phyloP scores from a whole-genome alignment of 2,888 invertebrate species.

The Hipparchia semele region DNA sequence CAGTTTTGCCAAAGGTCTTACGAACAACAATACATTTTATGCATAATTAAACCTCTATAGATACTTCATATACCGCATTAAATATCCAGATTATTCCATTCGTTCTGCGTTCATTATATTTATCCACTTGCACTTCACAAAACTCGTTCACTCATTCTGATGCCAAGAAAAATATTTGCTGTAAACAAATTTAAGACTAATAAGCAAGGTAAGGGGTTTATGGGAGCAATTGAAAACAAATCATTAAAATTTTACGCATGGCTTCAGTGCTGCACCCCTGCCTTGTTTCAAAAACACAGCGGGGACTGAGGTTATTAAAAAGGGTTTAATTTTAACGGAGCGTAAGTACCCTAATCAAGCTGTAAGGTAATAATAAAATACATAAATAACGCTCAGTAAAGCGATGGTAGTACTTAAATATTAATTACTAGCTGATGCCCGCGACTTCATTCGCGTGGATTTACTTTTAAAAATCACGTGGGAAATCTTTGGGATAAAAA shows the following conservation, averaged over 20 bases:
- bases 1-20: too few relatives aligned
- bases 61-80: background rate
- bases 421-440: too few relatives aligned
- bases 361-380: background rate
- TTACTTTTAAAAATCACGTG: too few relatives aligned
- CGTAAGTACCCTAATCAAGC: background rate
- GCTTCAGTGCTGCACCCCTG: slow-evolving; percentile 6
- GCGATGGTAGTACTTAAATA: too few relatives aligned
- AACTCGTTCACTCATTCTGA: background rate
- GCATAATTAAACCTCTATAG: background rate
- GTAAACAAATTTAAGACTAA: slow-evolving; percentile 13
- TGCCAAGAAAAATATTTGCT: slow-evolving; percentile 17
- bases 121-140: background rate
- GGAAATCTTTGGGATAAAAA: too few relatives aligned
- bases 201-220: slow-evolving; percentile 8
- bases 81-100: background rate
- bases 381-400: background rate
- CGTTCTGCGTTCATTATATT: background rate
- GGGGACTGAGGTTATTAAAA: slow-evolving; percentile 10
- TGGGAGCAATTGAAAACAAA: slow-evolving; percentile 13
- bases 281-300: slow-evolving; percentile 7
- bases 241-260: slow-evolving; percentile 18
- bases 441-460: too few relatives aligned
- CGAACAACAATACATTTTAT: background rate
- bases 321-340: slow-evolving; percentile 6